Evolutionary conservation across 2,113 vertebrate species (phyloP), one percentile per base, ranked within the genome.

Genomic region (Cheilinus undulatus): DNA sequence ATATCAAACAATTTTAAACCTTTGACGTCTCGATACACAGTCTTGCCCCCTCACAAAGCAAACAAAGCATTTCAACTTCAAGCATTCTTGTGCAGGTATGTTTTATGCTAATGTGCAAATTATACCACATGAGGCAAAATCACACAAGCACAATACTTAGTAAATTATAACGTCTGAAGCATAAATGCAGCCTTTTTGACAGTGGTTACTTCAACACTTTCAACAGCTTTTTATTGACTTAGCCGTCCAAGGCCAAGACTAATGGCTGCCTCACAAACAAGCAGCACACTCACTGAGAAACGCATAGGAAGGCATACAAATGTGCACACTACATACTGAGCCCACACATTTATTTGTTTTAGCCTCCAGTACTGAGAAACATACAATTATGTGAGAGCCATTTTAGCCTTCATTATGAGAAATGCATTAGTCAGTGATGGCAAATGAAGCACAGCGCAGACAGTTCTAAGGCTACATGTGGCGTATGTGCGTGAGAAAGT

Each of bases 351-450:
- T 59, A 28, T 50, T 83, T 22, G 43, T 42, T 88, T 77, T 63
- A 81, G 68, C 50, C 38, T 49, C 38, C 12, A 63, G 50, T 60
- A 66, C 69, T 20, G 54, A 78, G 43, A 68, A 53, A 59, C 53
- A 71, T 43, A 59, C 53, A 80, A 76, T 78, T 83, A 60, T 56
- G 36, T 45, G 28, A 61, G 49, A 23, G 62, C 50, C 34, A 63
- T 71, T 87, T 74, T 30, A 67, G 76, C 48, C 67, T 72, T 24
- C 71, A 56, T 84, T 80, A 77, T 66, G 59, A 83, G 58, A 73
- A 80, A 75, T 73, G 77, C 80, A 87, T 88, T 83, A 82, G 76
- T 65, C 56, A 58, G 42, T 66, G 27, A 67, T 32, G 30, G 65
- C 40, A 83, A 73, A 78, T 48, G 22, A 56, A 73, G 27, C 45